Percentiles rank a stretch among this genome's conserved stretches.
Conservation (phyloP, 2,113 vertebrate species). For the Anolis carolinensis region DNA sequence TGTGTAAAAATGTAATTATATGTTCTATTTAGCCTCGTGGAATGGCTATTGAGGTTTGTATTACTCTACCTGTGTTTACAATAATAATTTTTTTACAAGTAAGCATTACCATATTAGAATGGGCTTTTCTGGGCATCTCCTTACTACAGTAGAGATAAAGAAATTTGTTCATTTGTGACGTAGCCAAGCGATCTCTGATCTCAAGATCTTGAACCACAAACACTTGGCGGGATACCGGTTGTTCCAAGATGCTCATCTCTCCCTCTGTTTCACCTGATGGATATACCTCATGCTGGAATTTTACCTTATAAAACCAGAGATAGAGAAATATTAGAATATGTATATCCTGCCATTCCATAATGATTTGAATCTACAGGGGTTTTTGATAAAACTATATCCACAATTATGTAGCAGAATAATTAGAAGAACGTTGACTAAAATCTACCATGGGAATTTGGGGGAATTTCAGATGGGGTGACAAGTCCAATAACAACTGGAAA, state of each 20-base stretch:
- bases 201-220: constrained; percentile 96
- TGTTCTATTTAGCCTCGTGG: too few species aligned
- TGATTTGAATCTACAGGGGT: not conserved
- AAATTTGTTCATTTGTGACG: constrained; percentile 99
- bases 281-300: constrained; percentile 97
- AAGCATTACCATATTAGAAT: constrained; percentile 90
- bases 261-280: constrained; percentile 71
- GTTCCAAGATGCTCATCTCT: constrained; percentile 75
- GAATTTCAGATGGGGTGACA: not conserved
- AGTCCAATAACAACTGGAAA: not conserved
- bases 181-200: constrained; percentile 92
- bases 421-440: not conserved
- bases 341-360: not conserved
- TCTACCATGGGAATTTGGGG: not conserved
- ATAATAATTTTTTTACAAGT: too few species aligned
- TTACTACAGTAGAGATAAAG: constrained; percentile 95
- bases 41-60: too few species aligned
- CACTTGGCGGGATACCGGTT: constrained; percentile 91
- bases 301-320: constrained; percentile 78
- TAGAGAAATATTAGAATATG: not conserved
- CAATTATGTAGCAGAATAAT: not conserved
- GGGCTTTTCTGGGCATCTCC: constrained; percentile 93
- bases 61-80: too few species aligned
- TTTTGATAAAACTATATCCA: not conserved
- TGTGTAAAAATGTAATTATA: too few species aligned